Evolutionary conservation across 2,797 vertebrate species (phyloP).

Genomic region (Xyrichtys novacula): DNA sequence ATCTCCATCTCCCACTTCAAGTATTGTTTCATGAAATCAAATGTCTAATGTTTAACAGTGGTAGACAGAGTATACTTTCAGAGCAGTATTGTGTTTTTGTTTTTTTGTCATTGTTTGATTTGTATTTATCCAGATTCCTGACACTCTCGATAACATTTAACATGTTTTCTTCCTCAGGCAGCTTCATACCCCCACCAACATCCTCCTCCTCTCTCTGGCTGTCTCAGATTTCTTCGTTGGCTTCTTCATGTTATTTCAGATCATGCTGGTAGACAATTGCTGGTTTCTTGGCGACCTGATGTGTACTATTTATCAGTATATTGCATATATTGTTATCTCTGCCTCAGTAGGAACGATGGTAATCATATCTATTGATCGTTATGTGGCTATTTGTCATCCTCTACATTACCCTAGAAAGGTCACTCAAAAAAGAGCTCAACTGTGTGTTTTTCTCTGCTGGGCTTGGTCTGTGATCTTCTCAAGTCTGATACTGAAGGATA

Average conservation of each 20-base stretch:
- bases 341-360: conserved; percentile 50
- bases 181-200: conserved; percentile 49
- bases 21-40: background rate
- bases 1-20: conserved; percentile 34
- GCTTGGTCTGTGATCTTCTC: conserved; percentile 12
- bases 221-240: conserved; percentile 40
- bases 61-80: background rate
- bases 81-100: no score
- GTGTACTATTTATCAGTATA: conserved; percentile 29
- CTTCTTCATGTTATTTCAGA: conserved; percentile 30
- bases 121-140: background rate
- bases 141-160: background rate
- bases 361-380: conserved; percentile 53
- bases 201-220: conserved; percentile 57
- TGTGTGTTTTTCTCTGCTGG: conserved; percentile 61
- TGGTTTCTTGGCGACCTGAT: conserved; percentile 38
- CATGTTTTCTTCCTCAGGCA: conserved; percentile 28
- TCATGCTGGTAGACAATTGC: conserved; percentile 9
- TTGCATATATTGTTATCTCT: conserved; percentile 23
- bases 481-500: rapidly evolving
- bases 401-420: conserved; percentile 36
- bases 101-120: background rate
- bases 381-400: conserved; percentile 47
- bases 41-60: background rate
- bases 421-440: conserved; percentile 16